Conservation (phyloP, 53 echinoderm and acorn worm genomes). For the Patiria pectinifera region DNA sequence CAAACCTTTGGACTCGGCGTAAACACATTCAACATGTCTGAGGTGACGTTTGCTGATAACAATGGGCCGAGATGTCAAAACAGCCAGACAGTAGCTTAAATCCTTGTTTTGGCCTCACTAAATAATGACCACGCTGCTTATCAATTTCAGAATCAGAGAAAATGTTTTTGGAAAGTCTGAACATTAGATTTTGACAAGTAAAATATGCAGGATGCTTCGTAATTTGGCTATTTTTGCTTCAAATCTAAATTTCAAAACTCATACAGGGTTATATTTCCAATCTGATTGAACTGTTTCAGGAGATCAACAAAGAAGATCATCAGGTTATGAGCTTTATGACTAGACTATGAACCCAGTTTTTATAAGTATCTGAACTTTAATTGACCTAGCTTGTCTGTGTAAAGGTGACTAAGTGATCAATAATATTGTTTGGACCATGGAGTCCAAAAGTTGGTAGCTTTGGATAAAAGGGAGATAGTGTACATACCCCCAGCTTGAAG, state of each 20-base stretch:
- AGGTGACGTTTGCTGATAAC: neutral
- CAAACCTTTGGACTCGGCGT: slow-evolving; percentile 49
- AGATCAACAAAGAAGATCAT: neutral
- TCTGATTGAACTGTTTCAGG: neutral
- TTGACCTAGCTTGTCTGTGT: neutral
- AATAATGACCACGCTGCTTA: neutral
- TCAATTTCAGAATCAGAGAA: neutral
- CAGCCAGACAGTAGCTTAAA: neutral
- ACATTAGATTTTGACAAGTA: neutral
- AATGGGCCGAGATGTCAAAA: neutral
- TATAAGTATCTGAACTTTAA: neutral
- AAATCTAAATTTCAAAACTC: no score
- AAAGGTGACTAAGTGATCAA: neutral
- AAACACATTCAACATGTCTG: slow-evolving; percentile 39
- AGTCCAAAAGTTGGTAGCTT: neutral
- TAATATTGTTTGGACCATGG: neutral
- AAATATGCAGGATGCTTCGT: no score
- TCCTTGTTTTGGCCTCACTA: neutral
- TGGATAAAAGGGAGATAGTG: neutral
- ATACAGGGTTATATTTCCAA: neutral
- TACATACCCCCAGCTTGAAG: neutral
- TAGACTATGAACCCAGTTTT: slow-evolving; percentile 3
- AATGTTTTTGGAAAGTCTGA: neutral
- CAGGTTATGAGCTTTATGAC: slow-evolving; percentile 5
- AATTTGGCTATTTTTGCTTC: no score